Percentiles rank a stretch among this genome's conserved stretches.
Evolutionary conservation across 1,140 invertebrate genomes (phyloP).

Genomic region (Bombus sibiricus): DNA sequence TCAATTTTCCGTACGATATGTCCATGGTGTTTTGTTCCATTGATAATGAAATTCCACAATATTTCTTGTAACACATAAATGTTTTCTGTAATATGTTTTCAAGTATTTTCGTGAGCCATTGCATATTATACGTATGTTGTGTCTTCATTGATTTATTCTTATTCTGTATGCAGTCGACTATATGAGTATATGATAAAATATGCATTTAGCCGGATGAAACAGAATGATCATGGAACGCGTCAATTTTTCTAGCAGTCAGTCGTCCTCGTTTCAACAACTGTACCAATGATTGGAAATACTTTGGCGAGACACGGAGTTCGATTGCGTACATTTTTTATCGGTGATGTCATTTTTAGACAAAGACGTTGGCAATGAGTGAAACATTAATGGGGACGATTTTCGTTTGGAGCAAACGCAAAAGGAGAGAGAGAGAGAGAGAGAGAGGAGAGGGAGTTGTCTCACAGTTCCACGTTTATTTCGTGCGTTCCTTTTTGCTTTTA

Average conservation of each 20-base stretch:
- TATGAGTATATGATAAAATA: neutral
- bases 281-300: neutral
- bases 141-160: too few species aligned
- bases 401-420: too few species aligned
- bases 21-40: too few species aligned
- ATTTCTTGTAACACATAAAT: too few species aligned
- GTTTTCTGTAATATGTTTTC: too few species aligned
- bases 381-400: neutral
- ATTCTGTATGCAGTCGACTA: too few species aligned
- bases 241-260: neutral
- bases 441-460: neutral
- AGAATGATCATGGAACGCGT: neutral
- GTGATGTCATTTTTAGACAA: neutral
- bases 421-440: too few species aligned
- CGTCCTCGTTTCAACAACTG: neutral
- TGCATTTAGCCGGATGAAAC: neutral
- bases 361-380: neutral
- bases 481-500: neutral
- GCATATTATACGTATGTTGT: too few species aligned
- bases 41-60: too few species aligned
- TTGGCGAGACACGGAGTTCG: too few species aligned
- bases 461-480: neutral
- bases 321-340: neutral
- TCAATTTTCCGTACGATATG: too few species aligned
- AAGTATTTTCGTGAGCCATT: too few species aligned